Percentiles rank a stretch among this genome's conserved stretches.
phyloP scores from a whole-genome alignment of 2,888 invertebrate species.

The Punctoribates punctum region DNA sequence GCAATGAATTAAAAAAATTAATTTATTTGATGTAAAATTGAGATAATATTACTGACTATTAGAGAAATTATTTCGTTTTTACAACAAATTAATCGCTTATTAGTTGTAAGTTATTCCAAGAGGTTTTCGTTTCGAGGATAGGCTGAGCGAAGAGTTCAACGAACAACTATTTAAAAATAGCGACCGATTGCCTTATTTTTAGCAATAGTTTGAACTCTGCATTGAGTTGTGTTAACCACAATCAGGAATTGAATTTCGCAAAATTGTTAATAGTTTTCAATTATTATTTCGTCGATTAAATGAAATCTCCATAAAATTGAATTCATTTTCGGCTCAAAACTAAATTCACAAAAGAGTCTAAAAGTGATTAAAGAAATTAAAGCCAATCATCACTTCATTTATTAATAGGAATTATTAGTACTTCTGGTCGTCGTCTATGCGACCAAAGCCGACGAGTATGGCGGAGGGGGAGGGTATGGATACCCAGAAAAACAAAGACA shows the following conservation, averaged over 20 bases:
- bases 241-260: background rate
- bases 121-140: background rate
- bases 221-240: constrained; percentile 23
- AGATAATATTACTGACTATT: too few relatives aligned
- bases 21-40: too few relatives aligned
- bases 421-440: background rate
- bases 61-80: too few relatives aligned
- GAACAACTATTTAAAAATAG: constrained; percentile 35
- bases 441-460: constrained; percentile 16
- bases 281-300: background rate
- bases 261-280: background rate
- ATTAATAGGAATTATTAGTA: background rate
- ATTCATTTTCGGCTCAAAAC: too few relatives aligned
- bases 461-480: constrained; percentile 17
- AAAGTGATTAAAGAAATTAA: background rate
- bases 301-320: too few relatives aligned
- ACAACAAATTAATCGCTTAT: background rate
- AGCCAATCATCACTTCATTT: background rate
- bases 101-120: background rate
- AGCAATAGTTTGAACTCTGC: background rate
- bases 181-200: constrained; percentile 8
- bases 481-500: constrained; percentile 11
- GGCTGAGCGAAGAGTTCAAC: constrained; percentile 14
- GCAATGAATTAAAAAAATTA: too few relatives aligned
- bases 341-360: too few relatives aligned